phyloP scores from a whole-genome alignment of 2,113 vertebrate species.

The Lota lota region DNA sequence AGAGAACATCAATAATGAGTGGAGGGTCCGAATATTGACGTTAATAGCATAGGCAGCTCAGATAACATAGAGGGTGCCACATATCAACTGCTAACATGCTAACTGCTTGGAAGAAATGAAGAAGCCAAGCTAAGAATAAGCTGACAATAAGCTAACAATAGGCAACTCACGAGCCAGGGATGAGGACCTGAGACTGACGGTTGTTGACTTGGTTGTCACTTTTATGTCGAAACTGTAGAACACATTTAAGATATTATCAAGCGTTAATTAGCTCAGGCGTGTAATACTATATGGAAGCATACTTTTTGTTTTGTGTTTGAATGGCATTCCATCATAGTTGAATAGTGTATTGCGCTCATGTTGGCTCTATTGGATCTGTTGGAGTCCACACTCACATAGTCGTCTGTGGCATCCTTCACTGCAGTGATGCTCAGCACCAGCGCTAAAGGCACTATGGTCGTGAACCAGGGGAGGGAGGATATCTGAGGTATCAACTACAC shows the following conservation, averaged over 20 bases:
- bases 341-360: too few species aligned
- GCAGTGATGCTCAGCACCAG: constrained; percentile 94
- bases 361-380: not conserved
- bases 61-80: too few species aligned
- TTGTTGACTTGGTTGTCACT: constrained; percentile 97
- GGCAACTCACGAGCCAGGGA: constrained; percentile 84
- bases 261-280: not conserved
- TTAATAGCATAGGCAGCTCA: too few species aligned
- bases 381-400: constrained; percentile 84
- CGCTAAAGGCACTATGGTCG: constrained; percentile 98
- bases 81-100: too few species aligned
- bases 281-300: too few species aligned
- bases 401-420: constrained; percentile 94
- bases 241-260: not conserved
- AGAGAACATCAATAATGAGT: too few species aligned
- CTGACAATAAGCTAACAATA: too few species aligned
- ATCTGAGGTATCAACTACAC: constrained; percentile 93
- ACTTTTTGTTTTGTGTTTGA: too few species aligned
- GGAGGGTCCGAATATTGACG: too few species aligned
- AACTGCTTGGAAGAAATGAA: too few species aligned
- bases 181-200: constrained; percentile 93
- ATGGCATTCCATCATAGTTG: too few species aligned
- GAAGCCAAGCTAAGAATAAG: too few species aligned
- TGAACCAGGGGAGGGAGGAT: constrained; percentile 96
- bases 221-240: constrained; percentile 89